phyloP scores from a whole-genome alignment of 35 echinoderm and acorn worm genomes.

The Eucidaris tribuloides region DNA sequence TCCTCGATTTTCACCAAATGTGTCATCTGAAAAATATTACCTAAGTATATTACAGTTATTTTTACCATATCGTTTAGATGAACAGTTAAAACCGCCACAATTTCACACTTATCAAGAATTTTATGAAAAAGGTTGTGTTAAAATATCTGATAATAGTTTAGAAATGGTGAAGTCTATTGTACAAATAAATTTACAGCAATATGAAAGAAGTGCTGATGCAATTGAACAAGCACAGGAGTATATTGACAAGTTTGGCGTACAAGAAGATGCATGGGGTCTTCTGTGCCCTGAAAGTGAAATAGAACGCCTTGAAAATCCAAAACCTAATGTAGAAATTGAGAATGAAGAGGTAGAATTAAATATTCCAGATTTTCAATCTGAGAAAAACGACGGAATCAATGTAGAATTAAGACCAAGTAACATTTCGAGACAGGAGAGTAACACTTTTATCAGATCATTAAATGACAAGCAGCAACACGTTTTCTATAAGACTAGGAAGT shows the following conservation, averaged over 20 bases:
- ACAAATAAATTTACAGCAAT: not conserved
- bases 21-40: constrained; percentile 36
- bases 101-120: constrained; percentile 17
- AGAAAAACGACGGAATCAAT: not conserved
- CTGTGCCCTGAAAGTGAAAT: constrained; percentile 47
- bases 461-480: not conserved
- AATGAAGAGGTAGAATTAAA: constrained; percentile 18
- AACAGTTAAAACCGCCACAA: constrained; percentile 32
- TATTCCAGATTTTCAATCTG: constrained; percentile 26
- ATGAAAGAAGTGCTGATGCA: not conserved
- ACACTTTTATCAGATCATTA: constrained; percentile 18
- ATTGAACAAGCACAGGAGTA: constrained; percentile 28
- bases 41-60: constrained; percentile 35
- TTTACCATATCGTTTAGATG: constrained; percentile 42
- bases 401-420: not conserved
- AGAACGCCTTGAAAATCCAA: constrained; percentile 20
- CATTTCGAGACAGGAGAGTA: not conserved
- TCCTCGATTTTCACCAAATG: constrained; percentile 8
- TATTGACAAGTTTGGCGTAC: not conserved
- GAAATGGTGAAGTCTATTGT: constrained; percentile 15
- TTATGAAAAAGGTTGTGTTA: constrained; percentile 20
- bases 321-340: not conserved
- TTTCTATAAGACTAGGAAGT: constrained; percentile 17
- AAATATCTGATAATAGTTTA: not conserved
- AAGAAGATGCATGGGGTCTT: constrained; percentile 62